phyloP scores from a whole-genome alignment of 2,797 vertebrate species.

The Smutsia gigantea region DNA sequence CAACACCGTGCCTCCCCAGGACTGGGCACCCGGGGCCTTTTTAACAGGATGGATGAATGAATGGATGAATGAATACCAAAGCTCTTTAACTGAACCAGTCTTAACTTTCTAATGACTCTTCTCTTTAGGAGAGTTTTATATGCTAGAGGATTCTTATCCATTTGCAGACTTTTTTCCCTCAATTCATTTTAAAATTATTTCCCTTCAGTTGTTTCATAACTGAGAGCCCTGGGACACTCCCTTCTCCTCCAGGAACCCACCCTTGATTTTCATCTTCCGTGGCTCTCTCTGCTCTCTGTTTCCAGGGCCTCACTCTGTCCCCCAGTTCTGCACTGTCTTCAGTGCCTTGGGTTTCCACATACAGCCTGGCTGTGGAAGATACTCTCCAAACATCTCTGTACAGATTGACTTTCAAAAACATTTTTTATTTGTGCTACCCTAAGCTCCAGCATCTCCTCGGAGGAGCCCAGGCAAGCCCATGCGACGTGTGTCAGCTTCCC shows the following conservation, averaged over 20 bases:
- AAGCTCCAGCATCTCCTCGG: background rate
- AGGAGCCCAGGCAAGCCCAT: background rate
- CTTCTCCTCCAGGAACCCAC: background rate
- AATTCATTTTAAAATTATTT: background rate
- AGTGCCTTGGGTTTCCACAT: background rate
- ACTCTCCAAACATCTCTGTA: too few species aligned
- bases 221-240: background rate
- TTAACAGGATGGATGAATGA: background rate
- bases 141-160: background rate
- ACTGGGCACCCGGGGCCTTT: too few species aligned
- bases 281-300: too few species aligned
- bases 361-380: background rate
- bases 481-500: rapidly evolving
- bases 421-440: too few species aligned
- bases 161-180: background rate
- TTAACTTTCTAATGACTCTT: background rate
- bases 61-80: too few species aligned
- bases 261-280: rapidly evolving
- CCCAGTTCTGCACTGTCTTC: too few species aligned
- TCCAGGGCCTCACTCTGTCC: background rate
- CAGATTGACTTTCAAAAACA: background rate
- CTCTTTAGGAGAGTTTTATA: background rate
- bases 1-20: background rate
- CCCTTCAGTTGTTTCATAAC: background rate
- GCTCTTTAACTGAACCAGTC: background rate